Evolutionary conservation across 1,140 invertebrate genomes (phyloP).

Genomic region (Lucilia sericata): DNA sequence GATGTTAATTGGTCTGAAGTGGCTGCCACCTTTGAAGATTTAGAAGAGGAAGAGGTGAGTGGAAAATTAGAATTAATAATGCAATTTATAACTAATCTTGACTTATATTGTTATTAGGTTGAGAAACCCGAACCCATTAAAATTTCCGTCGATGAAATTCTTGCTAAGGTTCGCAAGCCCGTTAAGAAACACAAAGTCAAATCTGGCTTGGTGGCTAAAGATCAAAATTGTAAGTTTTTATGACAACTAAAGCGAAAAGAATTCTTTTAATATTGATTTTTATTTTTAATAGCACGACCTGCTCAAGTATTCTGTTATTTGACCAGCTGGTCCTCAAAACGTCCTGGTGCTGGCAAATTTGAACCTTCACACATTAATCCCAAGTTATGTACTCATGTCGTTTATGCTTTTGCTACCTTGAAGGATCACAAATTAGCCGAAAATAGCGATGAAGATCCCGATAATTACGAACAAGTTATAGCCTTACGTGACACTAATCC

Average conservation of each 20-base stretch:
- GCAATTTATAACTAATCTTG: neutral
- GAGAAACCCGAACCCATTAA: slow-evolving; percentile 85
- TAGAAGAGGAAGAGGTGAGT: slow-evolving; percentile 59
- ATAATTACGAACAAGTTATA: slow-evolving; percentile 87
- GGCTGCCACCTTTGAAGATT: slow-evolving; percentile 73
- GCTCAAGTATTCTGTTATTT: slow-evolving; percentile 92
- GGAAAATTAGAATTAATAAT: neutral
- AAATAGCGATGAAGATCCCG: slow-evolving; percentile 82
- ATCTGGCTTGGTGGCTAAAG: slow-evolving; percentile 66
- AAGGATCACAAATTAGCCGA: slow-evolving; percentile 85
- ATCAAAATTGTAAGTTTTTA: slow-evolving; percentile 70
- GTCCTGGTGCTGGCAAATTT: slow-evolving; percentile 87
- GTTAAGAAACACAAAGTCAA: slow-evolving; percentile 71
- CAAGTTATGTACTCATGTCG: slow-evolving; percentile 89
- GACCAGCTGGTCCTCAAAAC: slow-evolving; percentile 93
- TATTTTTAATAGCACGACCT: slow-evolving; percentile 74
- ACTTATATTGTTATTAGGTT: neutral
- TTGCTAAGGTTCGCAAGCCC: slow-evolving; percentile 77
- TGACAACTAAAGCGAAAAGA: neutral
- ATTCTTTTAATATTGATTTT: neutral
- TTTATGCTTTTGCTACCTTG: slow-evolving; percentile 92
- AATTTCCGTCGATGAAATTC: slow-evolving; percentile 80
- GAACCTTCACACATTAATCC: slow-evolving; percentile 89
- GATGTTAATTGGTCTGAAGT: slow-evolving; percentile 88
- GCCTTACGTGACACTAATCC: slow-evolving; percentile 90